A percentile compares a stretch with the other conserved stretches of the same genome.
Evolutionary conservation across 2,797 vertebrate species (phyloP).

Genomic region (Pangasius sanitwongsei): DNA sequence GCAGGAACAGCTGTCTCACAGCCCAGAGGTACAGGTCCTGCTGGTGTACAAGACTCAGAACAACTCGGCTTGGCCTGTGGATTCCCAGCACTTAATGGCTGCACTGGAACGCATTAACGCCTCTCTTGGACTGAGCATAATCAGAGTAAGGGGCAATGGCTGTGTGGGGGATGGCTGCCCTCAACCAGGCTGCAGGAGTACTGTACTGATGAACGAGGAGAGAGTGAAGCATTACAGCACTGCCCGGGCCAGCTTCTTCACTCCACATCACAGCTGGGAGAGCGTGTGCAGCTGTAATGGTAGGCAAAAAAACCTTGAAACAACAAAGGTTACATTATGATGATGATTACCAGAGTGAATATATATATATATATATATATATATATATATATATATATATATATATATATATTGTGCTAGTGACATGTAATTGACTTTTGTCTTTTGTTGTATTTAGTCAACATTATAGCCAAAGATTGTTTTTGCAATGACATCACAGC

Average conservation of each 20-base stretch:
- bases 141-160: conserved; percentile 77
- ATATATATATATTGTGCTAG: background rate
- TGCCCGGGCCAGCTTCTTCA: conserved; percentile 86
- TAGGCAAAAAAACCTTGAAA: conserved; percentile 61
- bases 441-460: background rate
- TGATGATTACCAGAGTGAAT: background rate
- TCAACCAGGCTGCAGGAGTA: conserved; percentile 81
- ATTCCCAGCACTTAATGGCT: conserved; percentile 73
- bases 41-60: conserved; percentile 78
- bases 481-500: background rate
- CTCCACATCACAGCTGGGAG: conserved; percentile 85
- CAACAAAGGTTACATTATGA: background rate
- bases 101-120: conserved; percentile 80
- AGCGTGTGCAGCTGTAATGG: conserved; percentile 90
- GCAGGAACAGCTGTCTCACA: conserved; percentile 69
- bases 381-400: too few relatives aligned
- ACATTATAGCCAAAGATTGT: background rate
- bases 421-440: background rate
- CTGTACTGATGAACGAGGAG: conserved; percentile 79
- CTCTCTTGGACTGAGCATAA: conserved; percentile 78
- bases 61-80: conserved; percentile 63
- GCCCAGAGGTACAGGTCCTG: conserved; percentile 79
- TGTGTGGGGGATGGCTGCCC: conserved; percentile 81
- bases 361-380: too few relatives aligned
- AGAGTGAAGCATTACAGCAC: conserved; percentile 85